These are phyloP conservation scores for Hexactinellida sp. DNA, from an alignment of 37 sponge, comb jelly and placozoan genomes.

Conservation along the genomic window DNA sequence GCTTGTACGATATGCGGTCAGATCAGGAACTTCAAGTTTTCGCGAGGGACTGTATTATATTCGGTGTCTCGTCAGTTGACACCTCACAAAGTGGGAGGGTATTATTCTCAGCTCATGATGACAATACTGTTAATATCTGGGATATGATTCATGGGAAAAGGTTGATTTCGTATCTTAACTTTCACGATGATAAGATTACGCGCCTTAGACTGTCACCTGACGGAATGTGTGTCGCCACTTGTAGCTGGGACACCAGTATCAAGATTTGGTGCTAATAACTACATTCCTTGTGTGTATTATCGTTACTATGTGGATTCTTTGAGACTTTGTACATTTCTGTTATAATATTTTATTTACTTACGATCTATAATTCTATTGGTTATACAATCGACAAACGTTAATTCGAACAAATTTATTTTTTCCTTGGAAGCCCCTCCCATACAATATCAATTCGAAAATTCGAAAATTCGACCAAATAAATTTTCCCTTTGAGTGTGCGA, in stretches of 20 bases:
- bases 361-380: too few species aligned
- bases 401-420: too few species aligned
- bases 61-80: background rate
- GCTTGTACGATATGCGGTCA: background rate
- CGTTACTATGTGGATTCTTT: background rate
- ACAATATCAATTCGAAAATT: too few species aligned
- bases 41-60: background rate
- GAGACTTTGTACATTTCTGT: background rate
- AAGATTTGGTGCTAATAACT: slow-evolving; percentile 6
- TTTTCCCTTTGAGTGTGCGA: too few species aligned
- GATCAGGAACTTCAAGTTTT: background rate
- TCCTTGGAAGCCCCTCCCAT: too few species aligned
- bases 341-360: too few species aligned
- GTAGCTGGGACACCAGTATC: background rate
- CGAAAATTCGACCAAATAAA: too few species aligned
- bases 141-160: background rate
- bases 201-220: background rate
- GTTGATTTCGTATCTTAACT: background rate
- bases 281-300: too few species aligned
- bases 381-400: too few species aligned
- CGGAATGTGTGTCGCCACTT: background rate
- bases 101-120: background rate
- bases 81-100: background rate
- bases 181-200: background rate
- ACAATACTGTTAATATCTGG: background rate